Evolutionary conservation across 30 jellyfish, hydroid and myxozoan species (phyloP).

Genomic region (Nemopilema nomurai): DNA sequence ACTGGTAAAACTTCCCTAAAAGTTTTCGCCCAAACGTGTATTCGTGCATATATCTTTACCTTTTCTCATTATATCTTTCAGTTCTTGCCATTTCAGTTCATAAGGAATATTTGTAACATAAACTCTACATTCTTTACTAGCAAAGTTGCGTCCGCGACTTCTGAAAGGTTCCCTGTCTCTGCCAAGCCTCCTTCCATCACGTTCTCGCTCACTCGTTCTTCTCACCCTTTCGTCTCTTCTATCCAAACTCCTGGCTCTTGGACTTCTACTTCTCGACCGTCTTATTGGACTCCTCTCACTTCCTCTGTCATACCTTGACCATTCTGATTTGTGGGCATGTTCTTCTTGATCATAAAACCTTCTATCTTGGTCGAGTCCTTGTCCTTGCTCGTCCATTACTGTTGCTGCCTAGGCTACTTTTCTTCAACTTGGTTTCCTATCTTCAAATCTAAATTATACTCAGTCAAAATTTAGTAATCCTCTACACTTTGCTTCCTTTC

Average conservation of each 20-base stretch:
- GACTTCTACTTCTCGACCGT: constrained; percentile 44
- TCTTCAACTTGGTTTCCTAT: background rate
- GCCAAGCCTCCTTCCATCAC: constrained; percentile 46
- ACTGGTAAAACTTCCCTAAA: too few species aligned
- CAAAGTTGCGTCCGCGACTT: constrained; percentile 44
- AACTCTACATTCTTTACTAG: constrained; percentile 85
- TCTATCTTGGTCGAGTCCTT: background rate
- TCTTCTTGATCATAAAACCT: constrained; percentile 31
- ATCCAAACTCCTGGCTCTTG: constrained; percentile 37
- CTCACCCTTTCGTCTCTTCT: constrained; percentile 36
- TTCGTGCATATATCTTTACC: constrained; percentile 33
- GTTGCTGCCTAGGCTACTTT: background rate
- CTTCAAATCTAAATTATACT: background rate
- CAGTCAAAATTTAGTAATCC: too few species aligned
- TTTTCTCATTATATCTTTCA: constrained; percentile 94
- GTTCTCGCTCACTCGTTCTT: constrained; percentile 47
- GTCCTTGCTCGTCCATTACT: background rate
- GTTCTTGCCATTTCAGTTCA: constrained; percentile 92
- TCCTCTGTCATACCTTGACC: constrained; percentile 18
- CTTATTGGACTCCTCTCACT: constrained; percentile 5
- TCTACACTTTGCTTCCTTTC: too few species aligned
- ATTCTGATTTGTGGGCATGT: constrained; percentile 10
- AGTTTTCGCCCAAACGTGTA: too few species aligned
- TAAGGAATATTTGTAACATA: constrained; percentile 88
- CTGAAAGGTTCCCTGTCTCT: constrained; percentile 50